These are phyloP conservation scores for Paramormyrops hopkinsi DNA, from an alignment of 2,797 vertebrate species.

Conservation along the genomic window DNA sequence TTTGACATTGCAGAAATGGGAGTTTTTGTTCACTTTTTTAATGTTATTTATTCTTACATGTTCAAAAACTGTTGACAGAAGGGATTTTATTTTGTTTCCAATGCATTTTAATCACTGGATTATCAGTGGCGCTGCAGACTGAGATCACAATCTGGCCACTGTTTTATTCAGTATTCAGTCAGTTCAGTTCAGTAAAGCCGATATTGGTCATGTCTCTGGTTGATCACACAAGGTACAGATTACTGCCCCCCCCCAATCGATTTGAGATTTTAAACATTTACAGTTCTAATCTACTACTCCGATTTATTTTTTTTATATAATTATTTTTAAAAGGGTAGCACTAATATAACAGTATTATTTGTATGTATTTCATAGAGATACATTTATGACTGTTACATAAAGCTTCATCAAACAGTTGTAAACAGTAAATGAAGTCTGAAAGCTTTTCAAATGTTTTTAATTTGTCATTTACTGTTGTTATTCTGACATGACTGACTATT, in stretches of 20 bases:
- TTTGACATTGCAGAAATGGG: conserved; percentile 70
- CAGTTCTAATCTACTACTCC: not conserved
- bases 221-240: conserved; percentile 33
- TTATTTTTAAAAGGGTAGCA: not conserved
- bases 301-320: not conserved
- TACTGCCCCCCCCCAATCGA: not conserved
- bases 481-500: not conserved
- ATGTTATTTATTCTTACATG: conserved; percentile 77
- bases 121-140: conserved; percentile 43
- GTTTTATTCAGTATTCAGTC: conserved; percentile 36
- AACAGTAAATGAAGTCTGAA: not conserved
- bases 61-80: conserved; percentile 64
- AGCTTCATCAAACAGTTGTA: not conserved
- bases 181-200: conserved; percentile 33
- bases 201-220: conserved; percentile 36
- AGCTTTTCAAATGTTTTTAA: not conserved
- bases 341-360: not conserved
- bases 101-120: conserved; percentile 48
- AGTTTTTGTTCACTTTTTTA: conserved; percentile 67
- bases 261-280: not conserved
- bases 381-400: not conserved
- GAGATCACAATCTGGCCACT: conserved; percentile 37
- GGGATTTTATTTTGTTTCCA: conserved; percentile 39
- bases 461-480: not conserved
- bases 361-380: not conserved